Evolutionary conservation across 2,888 invertebrate species (phyloP).

Genomic region (Melipona bicolor): DNA sequence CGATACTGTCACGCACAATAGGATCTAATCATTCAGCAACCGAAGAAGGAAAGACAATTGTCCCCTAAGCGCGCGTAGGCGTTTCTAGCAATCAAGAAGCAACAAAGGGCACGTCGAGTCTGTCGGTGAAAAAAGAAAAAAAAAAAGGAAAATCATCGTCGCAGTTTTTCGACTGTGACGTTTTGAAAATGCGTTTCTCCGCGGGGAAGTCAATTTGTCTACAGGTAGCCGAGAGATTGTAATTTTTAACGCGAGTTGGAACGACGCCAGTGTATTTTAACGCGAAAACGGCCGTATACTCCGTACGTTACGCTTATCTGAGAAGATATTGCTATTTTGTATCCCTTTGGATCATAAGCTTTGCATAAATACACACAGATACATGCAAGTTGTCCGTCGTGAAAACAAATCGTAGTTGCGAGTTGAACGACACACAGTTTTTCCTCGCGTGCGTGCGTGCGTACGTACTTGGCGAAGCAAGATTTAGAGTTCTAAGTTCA

Average conservation of each 20-base stretch:
- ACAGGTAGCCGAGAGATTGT: not conserved
- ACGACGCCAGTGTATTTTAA: slow-evolving; percentile 21
- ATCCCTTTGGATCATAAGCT: slow-evolving; percentile 18
- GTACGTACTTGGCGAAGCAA: not conserved
- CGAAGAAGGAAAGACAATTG: not conserved
- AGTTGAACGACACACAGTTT: slow-evolving; percentile 18
- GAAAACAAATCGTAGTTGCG: slow-evolving; percentile 43
- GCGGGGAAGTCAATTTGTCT: not conserved
- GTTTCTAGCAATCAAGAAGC: not conserved
- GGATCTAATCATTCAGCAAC: not conserved
- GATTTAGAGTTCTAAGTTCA: slow-evolving; percentile 67
- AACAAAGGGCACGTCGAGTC: not conserved
- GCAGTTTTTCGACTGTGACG: not conserved
- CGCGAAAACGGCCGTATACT: not conserved
- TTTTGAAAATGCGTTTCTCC: not conserved
- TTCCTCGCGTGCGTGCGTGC: not conserved
- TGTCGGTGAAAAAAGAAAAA: not conserved
- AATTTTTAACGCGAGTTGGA: not conserved
- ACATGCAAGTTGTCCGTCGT: not conserved
- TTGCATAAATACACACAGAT: slow-evolving; percentile 4
- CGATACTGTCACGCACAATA: not conserved
- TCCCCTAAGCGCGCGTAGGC: not conserved
- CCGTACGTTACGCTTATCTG: slow-evolving; percentile 15
- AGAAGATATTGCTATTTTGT: not conserved
- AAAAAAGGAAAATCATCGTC: not conserved